phyloP scores from a whole-genome alignment of 2,888 invertebrate species.

The Drosophila peninsularis region DNA sequence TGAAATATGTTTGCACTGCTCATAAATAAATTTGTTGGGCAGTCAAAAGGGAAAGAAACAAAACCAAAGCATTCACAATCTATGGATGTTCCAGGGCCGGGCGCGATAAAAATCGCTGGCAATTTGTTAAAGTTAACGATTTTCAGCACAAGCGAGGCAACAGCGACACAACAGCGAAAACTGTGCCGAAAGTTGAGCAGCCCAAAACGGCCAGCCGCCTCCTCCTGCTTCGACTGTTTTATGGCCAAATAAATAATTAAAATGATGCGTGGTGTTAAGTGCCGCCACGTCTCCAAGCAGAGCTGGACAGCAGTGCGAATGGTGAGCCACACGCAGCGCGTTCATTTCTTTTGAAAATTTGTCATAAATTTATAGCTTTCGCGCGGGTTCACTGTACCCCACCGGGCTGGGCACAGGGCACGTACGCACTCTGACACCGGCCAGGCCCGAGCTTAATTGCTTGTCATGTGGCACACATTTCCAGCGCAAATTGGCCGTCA shows the following conservation, averaged over 20 bases:
- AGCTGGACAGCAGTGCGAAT: constrained; percentile 31
- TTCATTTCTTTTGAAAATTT: constrained; percentile 76
- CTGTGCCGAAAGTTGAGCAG: constrained; percentile 69
- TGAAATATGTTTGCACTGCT: constrained; percentile 66
- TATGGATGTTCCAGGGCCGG: constrained; percentile 67
- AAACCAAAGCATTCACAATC: constrained; percentile 52
- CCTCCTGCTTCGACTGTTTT: constrained; percentile 70
- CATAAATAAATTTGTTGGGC: constrained; percentile 73
- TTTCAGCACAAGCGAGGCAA: constrained; percentile 57
- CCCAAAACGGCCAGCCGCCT: constrained; percentile 46
- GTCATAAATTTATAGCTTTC: constrained; percentile 79
- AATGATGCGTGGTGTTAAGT: constrained; percentile 78
- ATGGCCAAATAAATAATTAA: constrained; percentile 80
- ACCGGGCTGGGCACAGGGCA: constrained; percentile 35
- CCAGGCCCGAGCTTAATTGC: constrained; percentile 65
- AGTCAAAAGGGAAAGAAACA: constrained; percentile 37
- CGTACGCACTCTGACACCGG: constrained; percentile 62
- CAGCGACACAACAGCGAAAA: constrained; percentile 52
- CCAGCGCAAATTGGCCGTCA: constrained; percentile 65
- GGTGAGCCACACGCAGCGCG: constrained; percentile 72
- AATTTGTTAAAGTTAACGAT: constrained; percentile 81
- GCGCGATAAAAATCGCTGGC: constrained; percentile 79
- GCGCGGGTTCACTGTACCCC: constrained; percentile 69
- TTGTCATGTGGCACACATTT: constrained; percentile 76
- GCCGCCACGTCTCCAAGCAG: constrained; percentile 63